A percentile compares a stretch with the other conserved stretches of the same genome.
Conservation (phyloP, 2,113 vertebrate species). For the Orycteropus afer region DNA sequence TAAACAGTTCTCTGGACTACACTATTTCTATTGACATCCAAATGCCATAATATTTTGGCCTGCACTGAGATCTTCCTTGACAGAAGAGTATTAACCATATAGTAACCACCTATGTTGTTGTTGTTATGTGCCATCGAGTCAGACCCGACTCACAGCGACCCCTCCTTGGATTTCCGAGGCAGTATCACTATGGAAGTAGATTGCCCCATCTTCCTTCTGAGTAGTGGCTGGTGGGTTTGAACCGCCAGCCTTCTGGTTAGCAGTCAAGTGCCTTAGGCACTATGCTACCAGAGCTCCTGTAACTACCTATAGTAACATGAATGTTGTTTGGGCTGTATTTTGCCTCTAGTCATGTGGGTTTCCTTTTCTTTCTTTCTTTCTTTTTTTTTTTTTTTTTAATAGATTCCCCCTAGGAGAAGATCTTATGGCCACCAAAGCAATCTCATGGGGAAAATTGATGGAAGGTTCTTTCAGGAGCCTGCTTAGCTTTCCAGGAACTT, state of each 20-base stretch:
- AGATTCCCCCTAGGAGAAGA: not conserved
- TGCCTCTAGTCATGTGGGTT: not conserved
- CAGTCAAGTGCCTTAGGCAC: too few relatives aligned
- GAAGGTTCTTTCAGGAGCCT: not conserved
- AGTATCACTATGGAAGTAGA: too few relatives aligned
- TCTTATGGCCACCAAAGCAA: conserved; percentile 32
- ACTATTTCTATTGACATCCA: not conserved
- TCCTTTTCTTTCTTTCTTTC: conserved; percentile 29
- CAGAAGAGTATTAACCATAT: too few relatives aligned
- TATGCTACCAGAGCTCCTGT: too few relatives aligned
- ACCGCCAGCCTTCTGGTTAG: too few relatives aligned
- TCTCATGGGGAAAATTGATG: not conserved
- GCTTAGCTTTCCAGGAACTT: conserved; percentile 23
- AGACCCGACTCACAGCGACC: too few relatives aligned
- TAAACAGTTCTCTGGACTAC: not conserved
- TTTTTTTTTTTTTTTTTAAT: not conserved
- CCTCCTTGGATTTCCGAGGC: too few relatives aligned
- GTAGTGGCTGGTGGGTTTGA: too few relatives aligned
- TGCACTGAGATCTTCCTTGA: not conserved
- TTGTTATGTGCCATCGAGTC: too few relatives aligned
- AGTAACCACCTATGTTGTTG: too few relatives aligned
- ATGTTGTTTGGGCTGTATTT: not conserved
- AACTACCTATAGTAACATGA: not conserved
- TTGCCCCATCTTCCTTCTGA: too few relatives aligned
- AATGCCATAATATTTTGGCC: not conserved